Base-by-base conservation (phyloP, 2,888 invertebrate species). In the Agonopterix arenella region DNA sequence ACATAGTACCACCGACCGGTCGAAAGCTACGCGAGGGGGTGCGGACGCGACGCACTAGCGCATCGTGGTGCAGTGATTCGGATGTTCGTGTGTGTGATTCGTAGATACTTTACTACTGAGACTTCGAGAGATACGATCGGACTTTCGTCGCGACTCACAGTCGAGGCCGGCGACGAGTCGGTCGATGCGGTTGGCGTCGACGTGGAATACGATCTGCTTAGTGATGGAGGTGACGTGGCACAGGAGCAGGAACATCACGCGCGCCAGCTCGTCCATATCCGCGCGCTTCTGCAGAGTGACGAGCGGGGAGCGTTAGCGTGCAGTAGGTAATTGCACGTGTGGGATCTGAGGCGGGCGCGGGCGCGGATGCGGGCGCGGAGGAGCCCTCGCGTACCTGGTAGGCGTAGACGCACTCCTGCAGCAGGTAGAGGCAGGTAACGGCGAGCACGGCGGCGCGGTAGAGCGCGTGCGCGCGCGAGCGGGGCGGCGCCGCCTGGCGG, bases 191-290 rank as follows among this genome's bases (percentile, higher is more conserved):
- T 57, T 61, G 3, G 73, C 70, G 42, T 66, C 62, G 2, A 40
- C n/a, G 51, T 70, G 66, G 59, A 88, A 81, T 43, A 78, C 76
- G 16, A 79, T 28, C 60, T 86, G 88, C 66, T 88, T 88, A 13
- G 61, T 76, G 52, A 84, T 62, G 4, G 84, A 81, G 8, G 86
- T 85, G 50, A 86, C 64, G 66, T 86, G 88, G 57, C 86, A 86
- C 51, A 88, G 73, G 58, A 86, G 68, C 55, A 88, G 69, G 60
- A 86, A 86, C 84, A 86, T 75, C 51, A 85, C 86, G 16, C 80
- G 77, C 8, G 84, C 70, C 55, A 88, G 59, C 61, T 76, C 75
- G 13, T 69, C 74, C 81, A 86, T 13, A 13, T 43, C 8, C 40
- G 50, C 52, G 13, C 73, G 75, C 54, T 72, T 79, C 77, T 82